Evolutionary conservation across 2,113 vertebrate genomes (phyloP).

Genomic region (Saguinus imperator): DNA sequence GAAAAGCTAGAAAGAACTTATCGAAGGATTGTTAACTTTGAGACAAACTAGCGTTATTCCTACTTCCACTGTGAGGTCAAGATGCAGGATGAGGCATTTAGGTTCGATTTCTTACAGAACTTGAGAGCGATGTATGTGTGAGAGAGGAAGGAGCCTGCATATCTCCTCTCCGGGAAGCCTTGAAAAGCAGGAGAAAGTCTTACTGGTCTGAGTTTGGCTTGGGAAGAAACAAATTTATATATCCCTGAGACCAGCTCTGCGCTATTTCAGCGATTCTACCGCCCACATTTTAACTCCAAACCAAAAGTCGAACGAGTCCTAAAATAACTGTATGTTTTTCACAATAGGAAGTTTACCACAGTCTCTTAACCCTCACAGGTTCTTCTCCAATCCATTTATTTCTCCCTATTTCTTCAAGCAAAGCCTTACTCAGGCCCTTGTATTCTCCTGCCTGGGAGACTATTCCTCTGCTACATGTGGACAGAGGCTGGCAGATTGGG

Average conservation of each 20-base stretch:
- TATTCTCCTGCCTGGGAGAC: not conserved
- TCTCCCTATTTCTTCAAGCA: not conserved
- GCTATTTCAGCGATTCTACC: not conserved
- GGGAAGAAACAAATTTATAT: not conserved
- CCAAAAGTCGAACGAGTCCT: not conserved
- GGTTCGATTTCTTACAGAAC: not conserved
- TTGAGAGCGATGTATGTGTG: not conserved
- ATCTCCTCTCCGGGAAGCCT: not conserved
- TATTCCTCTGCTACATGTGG: not conserved
- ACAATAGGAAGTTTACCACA: not conserved
- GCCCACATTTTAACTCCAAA: not conserved
- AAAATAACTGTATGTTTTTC: not conserved
- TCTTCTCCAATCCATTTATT: not conserved
- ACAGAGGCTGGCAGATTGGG: not conserved
- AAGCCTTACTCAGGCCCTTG: not conserved
- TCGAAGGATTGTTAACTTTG: not conserved
- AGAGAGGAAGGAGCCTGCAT: not conserved
- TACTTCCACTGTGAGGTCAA: not conserved
- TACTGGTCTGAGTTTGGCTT: not conserved
- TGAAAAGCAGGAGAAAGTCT: not conserved
- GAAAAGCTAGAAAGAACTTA: not conserved
- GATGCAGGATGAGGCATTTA: not conserved
- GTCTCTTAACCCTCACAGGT: not conserved
- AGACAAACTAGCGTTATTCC: not conserved
- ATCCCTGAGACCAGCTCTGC: not conserved